Evolutionary conservation across 2,888 invertebrate species (phyloP), one percentile per base, ranked within the genome.

Genomic region (Atrina japonica): DNA sequence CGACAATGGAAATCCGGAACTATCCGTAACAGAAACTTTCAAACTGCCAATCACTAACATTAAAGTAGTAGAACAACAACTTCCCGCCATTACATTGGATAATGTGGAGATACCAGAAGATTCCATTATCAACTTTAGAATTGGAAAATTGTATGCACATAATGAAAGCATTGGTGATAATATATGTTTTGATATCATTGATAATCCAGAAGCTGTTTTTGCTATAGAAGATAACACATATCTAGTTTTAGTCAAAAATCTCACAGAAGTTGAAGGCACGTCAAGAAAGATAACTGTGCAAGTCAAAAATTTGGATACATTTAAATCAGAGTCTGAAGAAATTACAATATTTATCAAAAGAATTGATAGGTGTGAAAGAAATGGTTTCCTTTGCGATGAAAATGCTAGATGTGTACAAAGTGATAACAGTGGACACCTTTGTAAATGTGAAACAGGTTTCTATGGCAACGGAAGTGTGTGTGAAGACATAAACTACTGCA

Each of bases 371-470:
- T 76, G 71, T 30, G 61, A 70, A 35, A 27, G 16, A 29, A 40
- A 77, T 66, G 75, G 72, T 3, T 49, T 56, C 41, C 64, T 68
- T 16, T 84, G 84, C 66, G 58, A 71, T 55, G 77, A 70, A 16
- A 69, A 76, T 69, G 82, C 80, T 23, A 73, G 63, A 47, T 84
- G 82, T 70, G 68, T 75, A 14, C 49, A 58, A 11, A 75, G 73
- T 60, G 70, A 67, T 29, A 60, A 75, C 14, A 65, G 74, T 7
- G 50, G 30, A 29, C 66, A 75, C 53, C 41, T 49, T 1, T 84
- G 84, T 67, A 65, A 74, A 52, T 84, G 84, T 60, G 74, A 77
- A 45, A 27, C 52, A 9, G 83, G 81, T 29, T 83, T 76, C 61
- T 50, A 53, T 35, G 75, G 76, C 1, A 72, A 78, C 66, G 77